Conservation (phyloP, 2,113 vertebrate genomes). For the Helogale parvula region DNA sequence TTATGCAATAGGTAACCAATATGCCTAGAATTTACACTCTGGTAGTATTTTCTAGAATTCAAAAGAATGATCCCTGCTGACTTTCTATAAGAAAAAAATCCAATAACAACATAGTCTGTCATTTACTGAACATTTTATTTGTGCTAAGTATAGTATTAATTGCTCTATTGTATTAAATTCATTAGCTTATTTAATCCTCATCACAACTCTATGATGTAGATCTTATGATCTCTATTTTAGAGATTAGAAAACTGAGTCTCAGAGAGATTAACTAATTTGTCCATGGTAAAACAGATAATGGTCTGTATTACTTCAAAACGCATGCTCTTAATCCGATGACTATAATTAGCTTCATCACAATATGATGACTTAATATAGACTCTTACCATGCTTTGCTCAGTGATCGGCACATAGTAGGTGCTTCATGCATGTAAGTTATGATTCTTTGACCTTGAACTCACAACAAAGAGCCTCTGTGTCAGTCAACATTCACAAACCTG, state of each 20-base stretch:
- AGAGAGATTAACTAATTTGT: neutral
- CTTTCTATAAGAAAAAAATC: neutral
- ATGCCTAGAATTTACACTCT: neutral
- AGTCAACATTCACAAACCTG: neutral
- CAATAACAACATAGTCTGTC: neutral
- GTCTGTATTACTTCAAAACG: neutral
- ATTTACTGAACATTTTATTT: slow-evolving; percentile 31
- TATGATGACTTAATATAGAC: neutral
- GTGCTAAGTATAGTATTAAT: neutral
- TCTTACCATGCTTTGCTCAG: neutral
- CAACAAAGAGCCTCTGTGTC: neutral
- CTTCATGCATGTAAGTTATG: neutral
- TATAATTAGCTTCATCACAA: neutral
- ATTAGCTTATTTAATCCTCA: slow-evolving; percentile 32
- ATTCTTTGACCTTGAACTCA: neutral
- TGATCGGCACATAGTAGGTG: neutral
- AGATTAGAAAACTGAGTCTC: slow-evolving; percentile 35
- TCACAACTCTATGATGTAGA: slow-evolving; percentile 5
- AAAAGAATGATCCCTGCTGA: slow-evolving; percentile 12
- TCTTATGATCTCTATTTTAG: slow-evolving; percentile 3
- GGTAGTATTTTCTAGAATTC: neutral
- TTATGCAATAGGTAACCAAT: slow-evolving; percentile 1
- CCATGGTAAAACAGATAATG: neutral
- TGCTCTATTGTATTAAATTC: neutral
- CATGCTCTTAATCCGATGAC: neutral